Percentiles rank a stretch among this genome's conserved stretches.
phyloP scores from a whole-genome alignment of 2,797 vertebrate species.

The Adrianichthys oophorus region DNA sequence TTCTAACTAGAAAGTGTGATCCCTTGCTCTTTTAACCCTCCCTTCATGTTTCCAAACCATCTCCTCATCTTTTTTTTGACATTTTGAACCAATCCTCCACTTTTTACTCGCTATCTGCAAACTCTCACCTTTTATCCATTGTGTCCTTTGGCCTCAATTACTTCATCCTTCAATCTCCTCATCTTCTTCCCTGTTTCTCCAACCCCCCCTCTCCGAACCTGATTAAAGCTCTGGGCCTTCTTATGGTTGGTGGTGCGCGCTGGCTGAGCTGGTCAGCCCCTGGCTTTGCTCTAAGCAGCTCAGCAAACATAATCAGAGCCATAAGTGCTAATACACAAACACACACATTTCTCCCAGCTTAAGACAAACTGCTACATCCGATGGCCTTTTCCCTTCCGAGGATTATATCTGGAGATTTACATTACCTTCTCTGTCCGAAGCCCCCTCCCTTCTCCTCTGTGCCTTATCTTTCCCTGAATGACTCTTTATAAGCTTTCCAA shows the following conservation, averaged over 20 bases:
- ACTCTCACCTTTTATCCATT: conserved; percentile 58
- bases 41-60: conserved; percentile 29
- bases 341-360: conserved; percentile 55
- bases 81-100: conserved; percentile 36
- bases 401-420: conserved; percentile 69
- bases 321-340: conserved; percentile 46
- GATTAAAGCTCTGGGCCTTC: conserved; percentile 57
- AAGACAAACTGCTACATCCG: conserved; percentile 56
- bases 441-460: conserved; percentile 6
- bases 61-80: conserved; percentile 34
- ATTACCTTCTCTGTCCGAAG: conserved; percentile 35
- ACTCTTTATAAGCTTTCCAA: conserved; percentile 58
- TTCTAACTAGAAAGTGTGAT: conserved; percentile 39
- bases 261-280: conserved; percentile 60
- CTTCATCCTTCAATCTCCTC: conserved; percentile 61
- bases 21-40: conserved; percentile 26
- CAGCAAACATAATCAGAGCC: conserved; percentile 63
- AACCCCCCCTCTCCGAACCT: conserved; percentile 8
- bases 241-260: conserved; percentile 47
- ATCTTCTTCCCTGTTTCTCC: conserved; percentile 32
- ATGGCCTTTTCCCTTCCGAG: conserved; percentile 65
- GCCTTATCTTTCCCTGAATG: conserved; percentile 37
- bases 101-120: conserved; percentile 41
- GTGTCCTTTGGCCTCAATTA: conserved; percentile 66
- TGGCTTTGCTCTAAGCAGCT: conserved; percentile 71